Conservation (phyloP, 2,888 invertebrate genomes). For the Sesia bembeciformis region DNA sequence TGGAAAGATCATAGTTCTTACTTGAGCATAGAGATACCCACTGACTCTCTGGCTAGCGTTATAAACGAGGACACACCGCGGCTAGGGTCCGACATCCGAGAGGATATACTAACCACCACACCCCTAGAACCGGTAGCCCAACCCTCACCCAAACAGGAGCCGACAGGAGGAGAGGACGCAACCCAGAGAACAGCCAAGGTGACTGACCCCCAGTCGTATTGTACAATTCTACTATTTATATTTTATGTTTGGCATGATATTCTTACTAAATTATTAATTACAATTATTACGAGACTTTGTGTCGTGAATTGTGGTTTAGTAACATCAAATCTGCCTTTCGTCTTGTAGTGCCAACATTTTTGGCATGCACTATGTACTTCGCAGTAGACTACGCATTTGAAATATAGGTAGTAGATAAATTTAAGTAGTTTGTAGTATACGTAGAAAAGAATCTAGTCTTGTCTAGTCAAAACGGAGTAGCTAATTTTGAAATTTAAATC, state of each 20-base stretch:
- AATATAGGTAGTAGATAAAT: conserved; percentile 3
- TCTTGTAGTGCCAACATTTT: conserved; percentile 64
- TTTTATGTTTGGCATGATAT: conserved; percentile 72
- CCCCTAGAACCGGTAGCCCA: conserved; percentile 55
- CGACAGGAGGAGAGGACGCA: conserved; percentile 27
- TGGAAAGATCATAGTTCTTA: conserved; percentile 89
- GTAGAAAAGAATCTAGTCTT: conserved; percentile 47
- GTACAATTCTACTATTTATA: conserved; percentile 65
- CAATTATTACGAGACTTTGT: conserved; percentile 57
- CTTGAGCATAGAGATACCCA: conserved; percentile 74
- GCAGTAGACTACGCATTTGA: conserved; percentile 36
- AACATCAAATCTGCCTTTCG: conserved; percentile 52
- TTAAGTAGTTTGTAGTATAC: conserved; percentile 30
- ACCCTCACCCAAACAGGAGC: conserved; percentile 61
- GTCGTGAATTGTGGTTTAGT: conserved; percentile 51
- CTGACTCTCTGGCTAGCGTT: conserved; percentile 26
- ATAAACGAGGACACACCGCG: conserved; percentile 23
- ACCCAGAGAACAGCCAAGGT: conserved; percentile 60
- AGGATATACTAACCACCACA: conserved; percentile 69
- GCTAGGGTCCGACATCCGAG: conserved; percentile 35
- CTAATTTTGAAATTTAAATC: conserved; percentile 5
- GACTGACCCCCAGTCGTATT: conserved; percentile 69
- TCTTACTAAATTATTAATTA: conserved; percentile 64
- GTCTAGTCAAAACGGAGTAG: conserved; percentile 49
- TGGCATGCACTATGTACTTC: conserved; percentile 44